Conservation (phyloP, 1,140 invertebrate species). For the Liolophura sinensis region DNA sequence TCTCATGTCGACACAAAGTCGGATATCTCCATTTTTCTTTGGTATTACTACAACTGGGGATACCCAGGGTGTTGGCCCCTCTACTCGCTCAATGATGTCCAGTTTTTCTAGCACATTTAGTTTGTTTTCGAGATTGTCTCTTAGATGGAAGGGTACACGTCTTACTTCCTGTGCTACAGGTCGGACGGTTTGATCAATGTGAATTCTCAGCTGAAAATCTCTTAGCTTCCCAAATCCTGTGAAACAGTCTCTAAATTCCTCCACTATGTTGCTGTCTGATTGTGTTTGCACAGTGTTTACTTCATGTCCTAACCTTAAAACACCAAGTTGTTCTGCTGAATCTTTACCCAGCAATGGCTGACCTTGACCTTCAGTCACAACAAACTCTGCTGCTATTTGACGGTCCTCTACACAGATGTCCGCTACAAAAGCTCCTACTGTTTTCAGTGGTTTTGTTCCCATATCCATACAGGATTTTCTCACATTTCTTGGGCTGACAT, state of each 20-base stretch:
- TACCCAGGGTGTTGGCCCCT: constrained; percentile 43
- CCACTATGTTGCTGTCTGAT: no score
- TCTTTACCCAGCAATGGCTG: constrained; percentile 7
- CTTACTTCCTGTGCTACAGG: constrained; percentile 7
- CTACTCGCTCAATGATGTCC: constrained; percentile 39
- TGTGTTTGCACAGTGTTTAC: not conserved
- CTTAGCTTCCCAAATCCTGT: constrained; percentile 10
- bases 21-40: constrained; percentile 25
- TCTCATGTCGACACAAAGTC: constrained; percentile 16
- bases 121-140: constrained; percentile 21
- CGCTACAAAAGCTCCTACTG: constrained; percentile 14
- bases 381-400: constrained; percentile 6
- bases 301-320: not conserved
- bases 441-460: constrained; percentile 13
- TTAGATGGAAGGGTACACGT: constrained; percentile 26
- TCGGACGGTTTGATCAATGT: constrained; percentile 10
- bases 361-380: constrained; percentile 12
- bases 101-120: constrained; percentile 20
- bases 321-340: not conserved
- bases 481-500: not conserved
- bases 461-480: constrained; percentile 17
- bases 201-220: constrained; percentile 6
- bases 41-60: constrained; percentile 37
- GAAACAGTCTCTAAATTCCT: no score
- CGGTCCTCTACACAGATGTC: constrained; percentile 6